A percentile compares a stretch with the other conserved stretches of the same genome.
Conservation (phyloP, 2,888 invertebrate genomes). For the Clivina fossor region DNA sequence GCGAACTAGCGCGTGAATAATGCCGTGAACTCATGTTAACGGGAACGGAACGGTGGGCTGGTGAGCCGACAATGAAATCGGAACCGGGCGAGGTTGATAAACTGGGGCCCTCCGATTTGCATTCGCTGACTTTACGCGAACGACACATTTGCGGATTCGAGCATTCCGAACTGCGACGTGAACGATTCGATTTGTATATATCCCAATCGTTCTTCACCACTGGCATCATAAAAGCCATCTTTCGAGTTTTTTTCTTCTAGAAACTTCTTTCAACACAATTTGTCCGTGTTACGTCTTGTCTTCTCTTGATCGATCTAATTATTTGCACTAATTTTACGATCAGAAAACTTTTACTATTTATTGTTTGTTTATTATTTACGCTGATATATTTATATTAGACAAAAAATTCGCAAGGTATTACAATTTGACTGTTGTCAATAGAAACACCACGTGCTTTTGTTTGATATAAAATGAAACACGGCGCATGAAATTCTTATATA, state of each 20-base stretch:
- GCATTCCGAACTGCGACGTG: slow-evolving; percentile 75
- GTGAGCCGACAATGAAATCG: slow-evolving; percentile 58
- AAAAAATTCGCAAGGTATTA: slow-evolving; percentile 1
- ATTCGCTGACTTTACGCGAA: slow-evolving; percentile 73
- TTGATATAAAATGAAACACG: slow-evolving; percentile 22
- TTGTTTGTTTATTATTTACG: slow-evolving; percentile 4
- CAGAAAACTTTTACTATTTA: background rate
- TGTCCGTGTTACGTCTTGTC: background rate
- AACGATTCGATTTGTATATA: slow-evolving; percentile 83
- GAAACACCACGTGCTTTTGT: slow-evolving; percentile 26
- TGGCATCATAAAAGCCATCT: slow-evolving; percentile 95
- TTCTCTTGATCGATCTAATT: background rate
- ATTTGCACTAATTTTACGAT: slow-evolving; percentile 1
- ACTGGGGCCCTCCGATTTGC: slow-evolving; percentile 73
- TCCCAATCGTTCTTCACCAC: slow-evolving; percentile 93
- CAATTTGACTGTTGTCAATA: slow-evolving; percentile 24
- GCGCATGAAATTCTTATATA: slow-evolving; percentile 25
- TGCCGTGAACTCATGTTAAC: slow-evolving; percentile 64
- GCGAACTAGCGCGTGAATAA: slow-evolving; percentile 63
- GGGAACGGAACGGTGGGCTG: slow-evolving; percentile 69
- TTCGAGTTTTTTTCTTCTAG: slow-evolving; percentile 37
- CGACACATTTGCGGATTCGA: slow-evolving; percentile 64
- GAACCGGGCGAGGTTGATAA: slow-evolving; percentile 67
- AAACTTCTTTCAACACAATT: slow-evolving; percentile 14
- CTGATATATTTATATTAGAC: too few relatives aligned